Evolutionary conservation across 1,140 invertebrate species (phyloP).

Genomic region (Prorops nasuta): DNA sequence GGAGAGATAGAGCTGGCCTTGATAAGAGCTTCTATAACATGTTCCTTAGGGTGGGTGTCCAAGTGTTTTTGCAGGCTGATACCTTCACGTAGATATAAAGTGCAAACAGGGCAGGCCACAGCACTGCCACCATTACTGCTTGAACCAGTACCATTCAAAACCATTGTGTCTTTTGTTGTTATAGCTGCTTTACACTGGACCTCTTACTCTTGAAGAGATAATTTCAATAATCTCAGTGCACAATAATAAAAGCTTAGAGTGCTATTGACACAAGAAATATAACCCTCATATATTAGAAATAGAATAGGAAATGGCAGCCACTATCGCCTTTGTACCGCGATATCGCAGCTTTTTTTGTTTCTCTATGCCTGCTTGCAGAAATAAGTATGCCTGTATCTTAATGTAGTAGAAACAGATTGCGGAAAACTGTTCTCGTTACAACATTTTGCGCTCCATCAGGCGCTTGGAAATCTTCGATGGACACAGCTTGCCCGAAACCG

Average conservation of each 20-base stretch:
- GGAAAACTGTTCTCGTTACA: slow-evolving; percentile 8
- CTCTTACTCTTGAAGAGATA: neutral
- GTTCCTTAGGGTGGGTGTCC: slow-evolving; percentile 81
- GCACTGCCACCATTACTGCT: slow-evolving; percentile 26
- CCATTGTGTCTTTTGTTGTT: slow-evolving; percentile 20
- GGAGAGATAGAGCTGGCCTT: slow-evolving; percentile 40
- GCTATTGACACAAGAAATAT: slow-evolving; percentile 4
- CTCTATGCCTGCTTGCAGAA: neutral
- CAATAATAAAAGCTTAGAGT: neutral
- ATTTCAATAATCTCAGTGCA: neutral
- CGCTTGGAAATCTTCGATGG: slow-evolving; percentile 25
- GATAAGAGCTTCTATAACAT: slow-evolving; percentile 79
- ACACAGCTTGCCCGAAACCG: slow-evolving; percentile 29
- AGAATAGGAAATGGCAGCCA: too few relatives aligned
- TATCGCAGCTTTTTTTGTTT: neutral
- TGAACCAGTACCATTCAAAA: slow-evolving; percentile 18
- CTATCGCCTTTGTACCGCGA: too few relatives aligned
- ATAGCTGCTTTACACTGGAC: too few relatives aligned
- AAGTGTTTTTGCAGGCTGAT: slow-evolving; percentile 77
- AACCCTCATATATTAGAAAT: too few relatives aligned
- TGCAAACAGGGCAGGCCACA: slow-evolving; percentile 75
- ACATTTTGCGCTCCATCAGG: slow-evolving; percentile 40
- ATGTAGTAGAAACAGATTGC: too few relatives aligned
- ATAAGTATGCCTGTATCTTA: slow-evolving; percentile 6
- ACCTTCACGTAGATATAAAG: slow-evolving; percentile 75